Base-by-base conservation (phyloP, 2,797 vertebrate species). In the Sebastiscus tertius region DNA sequence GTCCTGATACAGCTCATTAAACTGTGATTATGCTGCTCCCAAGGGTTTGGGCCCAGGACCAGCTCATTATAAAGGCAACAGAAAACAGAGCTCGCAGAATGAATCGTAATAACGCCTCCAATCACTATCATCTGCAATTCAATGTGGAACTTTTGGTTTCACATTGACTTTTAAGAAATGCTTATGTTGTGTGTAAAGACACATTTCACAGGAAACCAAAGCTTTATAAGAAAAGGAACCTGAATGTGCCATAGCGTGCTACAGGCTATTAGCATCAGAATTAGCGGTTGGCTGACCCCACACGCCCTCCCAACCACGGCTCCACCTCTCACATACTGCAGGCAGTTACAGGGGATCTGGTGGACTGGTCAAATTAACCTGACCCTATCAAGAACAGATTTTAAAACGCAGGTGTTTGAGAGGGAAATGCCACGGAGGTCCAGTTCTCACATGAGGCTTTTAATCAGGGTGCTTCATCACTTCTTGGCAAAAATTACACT, bases 1-100 rank as follows among this genome's bases (percentile, higher is more conserved):
- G 87, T 88, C 89, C 87, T 80, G 89, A 94, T 88, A 86, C 89
- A 94, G 84, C 90, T 91, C 91, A 93, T 93, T 93, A 94, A 91
- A 89, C 88, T 75, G 88, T 83, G 88, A 93, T 93, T 93, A 91
- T 80, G 91, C 77, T 56, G 81, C 90, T 92, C 90, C 84, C 85
- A 79, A 86, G 86, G 86, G 92, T 79, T 83, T 79, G 77, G 90
- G 82, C 88, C 79, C 61, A 22, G 84, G 69, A 87, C 81, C 88
- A 82, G 87, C 88, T 90, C 89, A 84, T 93, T 91, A 91, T 75
- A 66, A 72, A 85, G 69, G 88, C 87, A 91, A 91, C 79, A 89
- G 75, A 89, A 92, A 93, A 76, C 88, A 90, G 87, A 84, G 70
- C 82, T 81, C 0, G 18, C 77, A 20, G 81, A 90, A 80, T 76